These are phyloP conservation scores for Cisticola juncidis DNA, from an alignment of 2,113 vertebrate species.

Conservation along the genomic window DNA sequence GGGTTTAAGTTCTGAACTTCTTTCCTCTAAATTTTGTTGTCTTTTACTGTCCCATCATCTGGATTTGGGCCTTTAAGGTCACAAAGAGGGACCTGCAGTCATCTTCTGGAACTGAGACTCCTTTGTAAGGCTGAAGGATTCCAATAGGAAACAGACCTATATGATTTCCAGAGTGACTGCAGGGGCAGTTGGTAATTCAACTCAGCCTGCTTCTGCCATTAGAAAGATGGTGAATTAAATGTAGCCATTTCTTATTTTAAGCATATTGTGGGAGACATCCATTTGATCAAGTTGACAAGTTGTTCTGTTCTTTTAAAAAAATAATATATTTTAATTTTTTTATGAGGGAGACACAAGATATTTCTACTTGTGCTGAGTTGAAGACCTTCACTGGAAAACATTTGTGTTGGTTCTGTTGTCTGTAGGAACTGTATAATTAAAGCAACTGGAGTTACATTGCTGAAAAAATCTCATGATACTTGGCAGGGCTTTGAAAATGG, in stretches of 20 bases:
- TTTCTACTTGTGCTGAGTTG: not conserved
- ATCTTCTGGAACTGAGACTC: not conserved
- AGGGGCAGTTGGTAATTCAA: not conserved
- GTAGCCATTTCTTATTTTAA: not conserved
- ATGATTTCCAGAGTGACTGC: not conserved
- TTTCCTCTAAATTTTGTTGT: not conserved
- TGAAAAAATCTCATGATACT: not conserved
- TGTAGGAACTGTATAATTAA: not conserved
- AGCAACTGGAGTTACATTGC: not conserved
- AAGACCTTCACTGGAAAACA: not conserved
- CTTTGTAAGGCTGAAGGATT: not conserved
- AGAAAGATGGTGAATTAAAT: not conserved
- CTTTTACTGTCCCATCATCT: not conserved
- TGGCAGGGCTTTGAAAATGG: not conserved
- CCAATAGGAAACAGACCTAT: not conserved
- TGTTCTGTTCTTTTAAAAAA: not conserved
- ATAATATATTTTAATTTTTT: not conserved
- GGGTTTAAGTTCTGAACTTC: not conserved
- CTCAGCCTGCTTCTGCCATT: not conserved
- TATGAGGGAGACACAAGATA: not conserved
- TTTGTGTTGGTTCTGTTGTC: not conserved
- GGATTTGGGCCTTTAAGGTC: not conserved
- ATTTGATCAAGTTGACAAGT: not conserved
- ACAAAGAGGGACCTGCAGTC: not conserved
- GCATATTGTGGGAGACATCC: not conserved